A percentile compares a stretch with the other conserved stretches of the same genome.
These are phyloP conservation scores for Rhinoderma darwinii DNA, from an alignment of 2,113 vertebrate genomes.

Conservation along the genomic window DNA sequence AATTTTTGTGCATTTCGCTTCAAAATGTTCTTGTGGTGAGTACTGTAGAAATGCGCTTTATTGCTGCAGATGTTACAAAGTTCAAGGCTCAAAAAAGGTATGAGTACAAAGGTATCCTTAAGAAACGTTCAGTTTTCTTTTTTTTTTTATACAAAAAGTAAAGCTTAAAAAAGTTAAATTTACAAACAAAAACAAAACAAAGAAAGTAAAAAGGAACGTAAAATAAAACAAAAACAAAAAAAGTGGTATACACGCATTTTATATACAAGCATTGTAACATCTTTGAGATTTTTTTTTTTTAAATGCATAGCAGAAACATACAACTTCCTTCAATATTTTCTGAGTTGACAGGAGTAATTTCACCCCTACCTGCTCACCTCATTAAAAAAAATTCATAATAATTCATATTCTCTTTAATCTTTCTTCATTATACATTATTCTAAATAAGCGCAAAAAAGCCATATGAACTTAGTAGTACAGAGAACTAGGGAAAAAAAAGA, in stretches of 20 bases:
- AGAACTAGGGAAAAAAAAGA: slow-evolving; percentile 71
- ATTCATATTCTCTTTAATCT: slow-evolving; percentile 61
- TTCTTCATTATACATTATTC: slow-evolving; percentile 73
- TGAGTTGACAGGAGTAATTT: slow-evolving; percentile 63
- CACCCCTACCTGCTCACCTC: slow-evolving; percentile 66
- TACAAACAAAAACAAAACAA: slow-evolving; percentile 97
- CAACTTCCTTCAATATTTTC: slow-evolving; percentile 73
- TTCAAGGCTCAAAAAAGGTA: slow-evolving; percentile 98
- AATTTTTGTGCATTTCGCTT: slow-evolving; percentile 86
- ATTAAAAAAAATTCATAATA: slow-evolving; percentile 67
- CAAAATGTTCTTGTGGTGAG: slow-evolving; percentile 90
- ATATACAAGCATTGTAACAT: slow-evolving; percentile 93
- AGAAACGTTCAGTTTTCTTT: slow-evolving; percentile 73
- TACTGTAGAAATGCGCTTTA: slow-evolving; percentile 95
- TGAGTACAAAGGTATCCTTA: slow-evolving; percentile 97
- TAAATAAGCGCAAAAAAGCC: slow-evolving; percentile 78
- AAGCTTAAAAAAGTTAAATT: slow-evolving; percentile 99
- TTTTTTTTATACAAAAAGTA: slow-evolving; percentile 95
- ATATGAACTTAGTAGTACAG: slow-evolving; percentile 75
- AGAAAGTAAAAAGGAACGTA: slow-evolving; percentile 85
- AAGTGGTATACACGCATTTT: slow-evolving; percentile 93
- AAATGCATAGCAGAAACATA: slow-evolving; percentile 91
- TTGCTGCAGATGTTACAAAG: slow-evolving; percentile 93
- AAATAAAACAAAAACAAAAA: slow-evolving; percentile 94
- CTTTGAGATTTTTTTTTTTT: slow-evolving; percentile 80